Evolutionary conservation across 2,888 invertebrate genomes (phyloP).

Genomic region (Homarus gammarus): DNA sequence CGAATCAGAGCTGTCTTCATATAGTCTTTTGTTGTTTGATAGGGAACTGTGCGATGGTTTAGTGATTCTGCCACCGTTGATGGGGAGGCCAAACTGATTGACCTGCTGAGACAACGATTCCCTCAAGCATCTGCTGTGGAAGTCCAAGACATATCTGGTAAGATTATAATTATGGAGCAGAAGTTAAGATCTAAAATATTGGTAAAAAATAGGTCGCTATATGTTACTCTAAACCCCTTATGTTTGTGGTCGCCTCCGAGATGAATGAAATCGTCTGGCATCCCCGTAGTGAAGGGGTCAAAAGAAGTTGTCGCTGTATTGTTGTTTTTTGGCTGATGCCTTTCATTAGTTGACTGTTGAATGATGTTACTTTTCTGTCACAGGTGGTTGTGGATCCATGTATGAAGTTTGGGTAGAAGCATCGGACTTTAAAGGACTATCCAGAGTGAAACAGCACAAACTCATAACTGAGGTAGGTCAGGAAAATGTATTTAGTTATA

Average conservation of each 20-base stretch:
- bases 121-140: conserved; percentile 63
- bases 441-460: conserved; percentile 87
- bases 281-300: too few relatives aligned
- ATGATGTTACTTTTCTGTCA: conserved; percentile 66
- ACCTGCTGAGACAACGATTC: conserved; percentile 61
- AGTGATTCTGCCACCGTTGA: neutral
- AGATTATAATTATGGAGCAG: neutral
- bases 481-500: neutral
- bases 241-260: too few relatives aligned
- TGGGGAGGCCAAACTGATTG: conserved; percentile 34
- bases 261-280: too few relatives aligned
- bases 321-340: too few relatives aligned
- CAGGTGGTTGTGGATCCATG: conserved; percentile 91
- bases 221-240: too few relatives aligned
- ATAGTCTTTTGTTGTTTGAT: too few relatives aligned
- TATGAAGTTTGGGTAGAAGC: conserved; percentile 86
- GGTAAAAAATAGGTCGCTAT: too few relatives aligned
- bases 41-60: conserved; percentile 7
- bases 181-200: too few relatives aligned
- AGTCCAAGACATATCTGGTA: conserved; percentile 74
- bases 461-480: conserved; percentile 84
- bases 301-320: too few relatives aligned
- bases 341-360: too few relatives aligned
- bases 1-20: too few relatives aligned
- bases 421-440: conserved; percentile 85